Base-by-base conservation (phyloP, 1,140 invertebrate species). In the Cydia strobilella region DNA sequence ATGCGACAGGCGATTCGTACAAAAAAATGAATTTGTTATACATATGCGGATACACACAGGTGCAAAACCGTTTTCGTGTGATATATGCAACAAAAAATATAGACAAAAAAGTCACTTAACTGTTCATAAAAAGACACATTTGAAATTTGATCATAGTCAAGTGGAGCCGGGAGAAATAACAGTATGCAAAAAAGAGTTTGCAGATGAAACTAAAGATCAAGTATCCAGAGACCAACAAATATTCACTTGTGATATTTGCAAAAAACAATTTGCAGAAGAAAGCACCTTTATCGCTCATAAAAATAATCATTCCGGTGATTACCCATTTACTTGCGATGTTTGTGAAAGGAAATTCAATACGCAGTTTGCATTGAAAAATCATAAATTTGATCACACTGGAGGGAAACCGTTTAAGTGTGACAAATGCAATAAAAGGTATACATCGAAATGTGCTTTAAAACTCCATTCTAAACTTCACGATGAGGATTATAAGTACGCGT, bases 261-360 rank as follows among this genome's bases (percentile, higher is more conserved):
- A 7, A 59, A 59, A 59, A 59, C 54, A 59, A 59, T 59, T 59
- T 59, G 54, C 54, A 59, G 54, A 59, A 23, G 54, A 59, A 59
- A 59, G 20, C 20, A 59, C 18, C 2, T 59, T 23, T 23, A 12
- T 12, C 5, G 20, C 20, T 59, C 54, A 59, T 23, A 23, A 23
- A n/a, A 59, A 59, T 18, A 23, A 59, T 59, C 54, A 59, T n/a
- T 23, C 18, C n/a, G 20, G 20, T 1, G 18, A 23, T 23, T 59
- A 59, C n/a, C 18, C 54, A 23, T 59, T 59, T 10, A 20, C 6
- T 23, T 59, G 54, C 9, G 20, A 23, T 18, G n/a, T 20, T 12
- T 59, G 54, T 23, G 20, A 59, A 9, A 59, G 54, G 20, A 59
- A 23, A 23, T 59, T 59, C 3, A 59, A 59, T 1, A 23, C 54